Evolutionary conservation across 2,888 invertebrate genomes (phyloP), one percentile per base, ranked within the genome.

Genomic region (Actias luna): DNA sequence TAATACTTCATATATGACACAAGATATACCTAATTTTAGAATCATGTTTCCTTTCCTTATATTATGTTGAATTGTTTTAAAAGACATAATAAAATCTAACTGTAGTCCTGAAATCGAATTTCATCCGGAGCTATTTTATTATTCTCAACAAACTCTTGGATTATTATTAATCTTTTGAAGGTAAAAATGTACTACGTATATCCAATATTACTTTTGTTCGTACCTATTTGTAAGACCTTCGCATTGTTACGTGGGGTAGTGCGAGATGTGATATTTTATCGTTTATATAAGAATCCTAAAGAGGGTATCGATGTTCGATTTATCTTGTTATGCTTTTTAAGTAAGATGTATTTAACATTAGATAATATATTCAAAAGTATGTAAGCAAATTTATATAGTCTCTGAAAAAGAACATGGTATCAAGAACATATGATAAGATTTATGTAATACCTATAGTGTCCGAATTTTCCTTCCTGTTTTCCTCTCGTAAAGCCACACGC

Each of bases 261-360:
- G 22, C 25, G 12, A 25, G 46, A 12, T 50, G 46, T 50, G 8
- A 50, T 25, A 50, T 50, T 50, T 50, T 50, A 50, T 50, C 25
- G 25, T 50, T 50, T 50, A 25, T 3, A 10, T 50, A 50, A 25
- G 46, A 25, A 25, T 50, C 3, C 46, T 25, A 50, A 50, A 50
- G 25, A 50, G 46, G 46, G 46, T 50, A 50, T 50, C 46, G 46
- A 25, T 50, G 46, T 50, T 50, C 46, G 25, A 50, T 50, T 50
- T 50, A 46, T 10, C 12, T 22, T 14, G 18, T 42, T 46, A 22
- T 50, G 10, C 25, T 50, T 50, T 25, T 25, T 25, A 50, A 18
- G 25, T 25, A 22, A 50, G 25, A 7, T 50, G 25, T 50, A 25
- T 50, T 50, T 50, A 22, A 50, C 25, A 50, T 22, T 50, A 12